Evolutionary conservation across 2,888 invertebrate species (phyloP).

Genomic region (Heliconius aoede): DNA sequence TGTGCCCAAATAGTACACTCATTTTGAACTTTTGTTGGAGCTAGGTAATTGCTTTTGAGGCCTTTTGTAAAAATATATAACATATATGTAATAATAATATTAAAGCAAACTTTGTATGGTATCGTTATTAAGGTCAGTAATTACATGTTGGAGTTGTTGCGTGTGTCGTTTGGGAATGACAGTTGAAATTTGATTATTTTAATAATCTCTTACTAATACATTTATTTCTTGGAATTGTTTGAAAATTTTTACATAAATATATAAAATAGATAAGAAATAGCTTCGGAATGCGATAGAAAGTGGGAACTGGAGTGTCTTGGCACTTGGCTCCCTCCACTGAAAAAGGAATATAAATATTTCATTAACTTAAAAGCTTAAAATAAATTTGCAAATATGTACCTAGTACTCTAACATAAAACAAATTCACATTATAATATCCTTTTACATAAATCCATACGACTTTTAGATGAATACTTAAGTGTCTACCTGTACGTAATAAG

Average conservation of each 20-base stretch:
- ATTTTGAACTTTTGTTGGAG: constrained; percentile 50
- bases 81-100: constrained; percentile 23
- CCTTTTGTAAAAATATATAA: constrained; percentile 43
- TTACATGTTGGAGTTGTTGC: background rate
- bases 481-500: constrained; percentile 21
- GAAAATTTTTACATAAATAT: too few species aligned
- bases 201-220: background rate
- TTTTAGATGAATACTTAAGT: constrained; percentile 1
- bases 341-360: background rate
- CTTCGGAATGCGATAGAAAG: too few species aligned
- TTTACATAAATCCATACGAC: background rate
- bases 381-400: background rate
- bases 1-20: constrained; percentile 37
- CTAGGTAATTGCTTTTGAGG: constrained; percentile 57
- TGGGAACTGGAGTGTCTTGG: too few species aligned
- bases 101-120: background rate
- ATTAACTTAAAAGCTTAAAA: background rate
- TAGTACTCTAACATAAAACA: background rate
- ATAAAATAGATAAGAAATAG: too few species aligned
- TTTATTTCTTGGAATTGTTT: too few species aligned
- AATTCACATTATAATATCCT: background rate
- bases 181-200: background rate
- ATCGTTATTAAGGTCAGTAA: constrained; percentile 1
- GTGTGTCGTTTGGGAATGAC: background rate
- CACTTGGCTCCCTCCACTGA: too few species aligned